These are phyloP conservation scores for Clupea harengus DNA, from an alignment of 2,113 vertebrate species.

Conservation along the genomic window DNA sequence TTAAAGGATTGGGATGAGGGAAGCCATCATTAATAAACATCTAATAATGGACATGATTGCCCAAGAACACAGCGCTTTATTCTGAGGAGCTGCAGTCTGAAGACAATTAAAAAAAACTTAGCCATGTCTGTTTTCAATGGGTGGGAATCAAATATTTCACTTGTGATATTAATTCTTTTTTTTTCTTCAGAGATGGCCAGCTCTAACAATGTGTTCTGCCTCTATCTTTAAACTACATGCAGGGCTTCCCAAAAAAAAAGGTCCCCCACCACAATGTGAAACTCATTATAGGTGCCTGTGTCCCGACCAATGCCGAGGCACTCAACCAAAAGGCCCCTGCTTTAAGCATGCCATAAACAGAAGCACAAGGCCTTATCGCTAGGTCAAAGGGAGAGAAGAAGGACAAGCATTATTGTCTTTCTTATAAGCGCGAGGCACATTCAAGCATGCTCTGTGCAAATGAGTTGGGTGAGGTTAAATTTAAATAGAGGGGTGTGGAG, in stretches of 20 bases:
- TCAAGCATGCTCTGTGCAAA: not conserved
- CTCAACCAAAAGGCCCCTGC: not conserved
- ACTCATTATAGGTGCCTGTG: not conserved
- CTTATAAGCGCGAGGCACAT: not conserved
- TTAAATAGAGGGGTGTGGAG: not conserved
- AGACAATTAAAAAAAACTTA: not conserved
- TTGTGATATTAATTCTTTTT: too few relatives aligned
- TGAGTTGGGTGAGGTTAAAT: not conserved
- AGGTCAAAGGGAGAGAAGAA: not conserved
- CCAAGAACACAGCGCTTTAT: not conserved
- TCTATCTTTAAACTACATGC: not conserved
- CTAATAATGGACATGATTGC: not conserved
- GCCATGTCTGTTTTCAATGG: not conserved
- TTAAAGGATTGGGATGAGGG: not conserved
- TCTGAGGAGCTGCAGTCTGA: not conserved
- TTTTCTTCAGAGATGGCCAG: constrained; percentile 17
- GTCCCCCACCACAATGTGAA: not conserved
- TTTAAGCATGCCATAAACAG: not conserved
- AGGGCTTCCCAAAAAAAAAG: not conserved
- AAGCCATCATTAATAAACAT: not conserved
- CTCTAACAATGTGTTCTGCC: not conserved
- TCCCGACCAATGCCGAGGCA: not conserved
- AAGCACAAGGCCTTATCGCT: not conserved
- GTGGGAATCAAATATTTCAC: not conserved
- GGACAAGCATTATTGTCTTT: constrained; percentile 22